Percentiles rank a stretch among this genome's conserved stretches.
Evolutionary conservation across 2,113 vertebrate species (phyloP).

Genomic region (Apteryx mantelli): DNA sequence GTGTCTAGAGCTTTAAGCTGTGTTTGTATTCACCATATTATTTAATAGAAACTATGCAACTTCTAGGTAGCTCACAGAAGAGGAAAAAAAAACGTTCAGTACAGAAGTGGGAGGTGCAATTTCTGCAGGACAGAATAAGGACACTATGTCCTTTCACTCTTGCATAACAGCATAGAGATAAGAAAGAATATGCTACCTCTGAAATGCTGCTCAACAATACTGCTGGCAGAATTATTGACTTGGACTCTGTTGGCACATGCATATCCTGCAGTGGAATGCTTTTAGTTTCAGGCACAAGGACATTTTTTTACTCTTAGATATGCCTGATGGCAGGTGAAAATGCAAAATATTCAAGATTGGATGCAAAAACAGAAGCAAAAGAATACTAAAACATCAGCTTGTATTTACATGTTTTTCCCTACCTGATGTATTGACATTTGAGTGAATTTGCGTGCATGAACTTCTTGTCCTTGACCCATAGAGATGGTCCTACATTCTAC

Average conservation of each 20-base stretch:
- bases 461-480: conserved; percentile 83
- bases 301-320: not conserved
- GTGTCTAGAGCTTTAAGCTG: not conserved
- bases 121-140: not conserved
- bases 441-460: conserved; percentile 78
- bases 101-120: not conserved
- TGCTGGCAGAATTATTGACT: not conserved
- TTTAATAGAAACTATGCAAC: not conserved
- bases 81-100: not conserved
- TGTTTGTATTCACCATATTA: not conserved
- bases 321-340: not conserved
- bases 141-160: not conserved
- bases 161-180: not conserved
- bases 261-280: not conserved
- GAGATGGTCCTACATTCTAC: conserved; percentile 79
- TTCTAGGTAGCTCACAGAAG: not conserved
- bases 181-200: not conserved
- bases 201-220: not conserved
- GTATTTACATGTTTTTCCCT: not conserved
- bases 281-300: not conserved
- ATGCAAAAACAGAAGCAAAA: not conserved
- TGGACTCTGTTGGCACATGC: not conserved
- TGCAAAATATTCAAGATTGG: not conserved
- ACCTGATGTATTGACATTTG: conserved; percentile 79
- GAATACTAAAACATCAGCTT: not conserved